A percentile compares a stretch with the other conserved stretches of the same genome.
These are phyloP conservation scores for Galerucella pusilla DNA, from an alignment of 2,888 invertebrate genomes.

Conservation along the genomic window DNA sequence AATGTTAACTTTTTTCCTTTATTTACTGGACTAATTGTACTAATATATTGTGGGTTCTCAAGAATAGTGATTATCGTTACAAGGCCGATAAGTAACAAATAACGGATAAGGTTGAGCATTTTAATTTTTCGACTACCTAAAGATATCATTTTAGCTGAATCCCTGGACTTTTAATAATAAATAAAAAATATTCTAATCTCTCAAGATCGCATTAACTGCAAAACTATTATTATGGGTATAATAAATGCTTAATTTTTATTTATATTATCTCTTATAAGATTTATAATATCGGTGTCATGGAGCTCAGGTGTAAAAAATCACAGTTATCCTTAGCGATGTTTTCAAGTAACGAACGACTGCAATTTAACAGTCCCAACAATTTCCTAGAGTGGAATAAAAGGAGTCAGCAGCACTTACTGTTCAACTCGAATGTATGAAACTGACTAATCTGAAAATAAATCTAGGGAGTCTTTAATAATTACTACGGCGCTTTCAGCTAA, in stretches of 20 bases:
- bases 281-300: neutral
- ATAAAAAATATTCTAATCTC: too few relatives aligned
- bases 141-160: too few relatives aligned
- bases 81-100: too few relatives aligned
- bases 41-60: too few relatives aligned
- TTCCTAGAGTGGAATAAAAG: slow-evolving; percentile 39
- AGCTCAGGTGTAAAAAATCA: slow-evolving; percentile 1
- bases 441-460: slow-evolving; percentile 51
- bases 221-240: neutral
- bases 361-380: slow-evolving; percentile 41
- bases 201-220: neutral
- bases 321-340: slow-evolving; percentile 26
- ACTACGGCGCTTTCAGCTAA: slow-evolving; percentile 43
- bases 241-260: slow-evolving; percentile 7
- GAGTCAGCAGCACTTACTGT: slow-evolving; percentile 42
- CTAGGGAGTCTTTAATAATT: slow-evolving; percentile 44
- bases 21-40: too few relatives aligned
- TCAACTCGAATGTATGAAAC: slow-evolving; percentile 48
- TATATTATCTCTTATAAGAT: neutral
- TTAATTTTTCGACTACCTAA: too few relatives aligned
- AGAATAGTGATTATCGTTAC: too few relatives aligned
- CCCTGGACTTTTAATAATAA: too few relatives aligned
- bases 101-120: too few relatives aligned
- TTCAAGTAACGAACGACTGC: slow-evolving; percentile 42
- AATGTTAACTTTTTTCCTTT: too few relatives aligned